Base-by-base conservation (phyloP, 2,113 vertebrate genomes). In the Corvus moneduloides region DNA sequence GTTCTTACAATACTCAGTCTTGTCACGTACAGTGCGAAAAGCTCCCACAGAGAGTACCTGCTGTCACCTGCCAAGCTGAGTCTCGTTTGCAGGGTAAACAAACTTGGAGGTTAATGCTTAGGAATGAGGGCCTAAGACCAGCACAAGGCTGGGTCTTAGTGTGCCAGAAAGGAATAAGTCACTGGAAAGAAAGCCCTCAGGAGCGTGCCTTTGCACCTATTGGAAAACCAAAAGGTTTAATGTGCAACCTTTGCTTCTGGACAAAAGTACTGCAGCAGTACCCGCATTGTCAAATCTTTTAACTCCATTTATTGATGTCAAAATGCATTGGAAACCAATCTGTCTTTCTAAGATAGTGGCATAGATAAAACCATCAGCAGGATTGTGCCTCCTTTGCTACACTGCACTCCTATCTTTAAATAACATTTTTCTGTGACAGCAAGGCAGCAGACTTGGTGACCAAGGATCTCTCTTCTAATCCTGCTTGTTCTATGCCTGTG, bases 21-120 rank as follows among this genome's bases (percentile, higher is more conserved):
- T 48, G 51, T 15, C 77, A 69, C 4, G 23, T 56, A 16, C 16
- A 44, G 24, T 0, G 0, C 15, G 33, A 37, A 67, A 67, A 75
- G 4, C 7, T 52, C 16, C 8, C 28, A 26, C 1, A 0, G 33
- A 37, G 15, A 23, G 27, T 52, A 11, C 13, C 61, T 61, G 44
- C 26, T 43, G 30, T 86, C 30, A 67, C 39, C 43, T 12, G 20
- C 54, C 3, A 1, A 54, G 46, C 23, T 66, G 63, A 73, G 24
- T 27, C 17, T 44, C 32, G 22, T 64, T 46, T 44, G 2, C 13
- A 20, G 30, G 24, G 4, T 52, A 27, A 52, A 16, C 2, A 87
- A 41, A 37, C 20, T 9, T 54, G 37, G 26, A 58, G 30, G 13
- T 27, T 44, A 32, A 13, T 56, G 4, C 14, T 62, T 32, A 49